A percentile compares a stretch with the other conserved stretches of the same genome.
Evolutionary conservation across 2,888 invertebrate species (phyloP).

Genomic region (Machimus atricapillus): DNA sequence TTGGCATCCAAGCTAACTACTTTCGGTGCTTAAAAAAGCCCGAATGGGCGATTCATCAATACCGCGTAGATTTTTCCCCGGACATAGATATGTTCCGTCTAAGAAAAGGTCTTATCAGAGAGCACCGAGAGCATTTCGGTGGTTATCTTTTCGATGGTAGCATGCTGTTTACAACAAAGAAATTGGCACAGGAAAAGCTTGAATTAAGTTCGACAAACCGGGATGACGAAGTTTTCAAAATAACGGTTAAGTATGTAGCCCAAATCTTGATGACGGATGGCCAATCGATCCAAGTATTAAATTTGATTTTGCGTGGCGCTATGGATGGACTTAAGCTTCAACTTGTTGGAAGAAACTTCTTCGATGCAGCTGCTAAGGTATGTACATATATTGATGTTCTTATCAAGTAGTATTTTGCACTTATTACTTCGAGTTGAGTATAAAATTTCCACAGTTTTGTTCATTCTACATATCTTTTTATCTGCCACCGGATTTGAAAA

Average conservation of each 20-base stretch:
- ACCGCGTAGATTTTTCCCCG: slow-evolving; percentile 77
- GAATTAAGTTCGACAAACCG: slow-evolving; percentile 68
- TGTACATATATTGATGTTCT: not conserved
- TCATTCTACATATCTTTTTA: too few species aligned
- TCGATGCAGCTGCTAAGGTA: slow-evolving; percentile 73
- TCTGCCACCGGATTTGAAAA: too few species aligned
- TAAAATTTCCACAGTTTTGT: too few species aligned
- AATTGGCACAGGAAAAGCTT: slow-evolving; percentile 66
- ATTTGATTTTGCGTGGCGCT: slow-evolving; percentile 73
- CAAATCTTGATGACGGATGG: slow-evolving; percentile 72
- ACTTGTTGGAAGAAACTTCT: slow-evolving; percentile 76
- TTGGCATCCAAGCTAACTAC: slow-evolving; percentile 72
- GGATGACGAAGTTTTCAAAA: slow-evolving; percentile 66
- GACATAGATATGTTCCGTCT: slow-evolving; percentile 72
- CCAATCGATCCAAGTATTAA: slow-evolving; percentile 78
- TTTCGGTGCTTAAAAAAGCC: slow-evolving; percentile 71
- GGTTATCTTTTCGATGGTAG: slow-evolving; percentile 82
- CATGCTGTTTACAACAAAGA: slow-evolving; percentile 69
- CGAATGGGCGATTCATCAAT: slow-evolving; percentile 77
- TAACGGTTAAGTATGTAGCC: slow-evolving; percentile 69
- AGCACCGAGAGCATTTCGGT: slow-evolving; percentile 66
- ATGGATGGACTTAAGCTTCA: slow-evolving; percentile 69
- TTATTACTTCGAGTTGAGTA: too few species aligned
- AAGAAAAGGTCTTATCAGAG: slow-evolving; percentile 68
- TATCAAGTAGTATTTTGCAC: too few species aligned